Base-by-base conservation (phyloP, 2,888 invertebrate genomes). In the Apodemia hepburni region DNA sequence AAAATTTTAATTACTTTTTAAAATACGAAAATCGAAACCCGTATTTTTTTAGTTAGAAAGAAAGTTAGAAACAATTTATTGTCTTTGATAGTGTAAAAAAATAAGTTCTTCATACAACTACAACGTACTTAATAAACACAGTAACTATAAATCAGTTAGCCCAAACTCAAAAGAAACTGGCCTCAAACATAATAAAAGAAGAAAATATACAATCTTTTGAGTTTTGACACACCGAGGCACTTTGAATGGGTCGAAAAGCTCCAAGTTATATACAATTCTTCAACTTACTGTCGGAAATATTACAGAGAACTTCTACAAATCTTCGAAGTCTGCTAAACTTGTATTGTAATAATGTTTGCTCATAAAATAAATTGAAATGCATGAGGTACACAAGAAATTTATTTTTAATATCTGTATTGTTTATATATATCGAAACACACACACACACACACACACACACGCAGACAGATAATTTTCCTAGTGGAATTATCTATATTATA, bases 161-260 rank as follows among this genome's bases (percentile, higher is more conserved):
- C n/a, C 15, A 27, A 15, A 29, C 15, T 27, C 15, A 29, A n/a
- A 57, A n/a, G 29, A 57, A 57, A 57, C 54, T 57, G 12, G 7
- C 12, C 15, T 1, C 54, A 29, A 57, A 57, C 54, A 57, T 15
- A 29, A 29, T 57, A 29, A 15, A 57, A 57, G 29, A 1, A n/a
- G 54, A 57, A 57, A 57, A 57, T 57, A 57, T 57, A 29, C 54
- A 57, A 57, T 57, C 54, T 57, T 57, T 57, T 29, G 29, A 57
- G 54, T 57, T 57, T 57, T 57, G 54, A 57, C 54, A 54, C 54
- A 54, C 27, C 12, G 27, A 15, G 49, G 49, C 15, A 22, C 27
- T 54, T 22, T 6, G 54, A 54, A 15, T 15, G 27, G 54, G 27
- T 54, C 54, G 54, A 54, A 54, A 22, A 54, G 15, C 27, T 15